Base-by-base conservation (phyloP, 1,140 invertebrate genomes). In the Heliothis subflexa region DNA sequence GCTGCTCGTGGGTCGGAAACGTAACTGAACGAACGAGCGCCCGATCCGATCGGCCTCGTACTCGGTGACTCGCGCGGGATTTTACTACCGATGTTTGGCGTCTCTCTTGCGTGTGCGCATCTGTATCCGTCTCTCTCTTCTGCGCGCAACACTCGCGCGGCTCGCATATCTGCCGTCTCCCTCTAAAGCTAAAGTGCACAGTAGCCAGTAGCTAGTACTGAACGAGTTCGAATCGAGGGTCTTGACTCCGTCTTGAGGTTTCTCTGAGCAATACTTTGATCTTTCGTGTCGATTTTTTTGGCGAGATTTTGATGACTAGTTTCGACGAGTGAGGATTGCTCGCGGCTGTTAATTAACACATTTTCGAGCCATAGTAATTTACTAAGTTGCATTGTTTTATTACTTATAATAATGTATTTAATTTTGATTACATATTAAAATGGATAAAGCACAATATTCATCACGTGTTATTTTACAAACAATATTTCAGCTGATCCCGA, bases 171-270 rank as follows among this genome's bases (percentile, higher is more conserved):
- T 16, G 54, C 79, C 62, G 72, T 91, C 87, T 80, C 85, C 28
- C 62, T 91, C 83, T 49, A 68, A 73, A 84, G 80, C 82, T 86
- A 83, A 87, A 92, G 86, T 93, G 88, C 91, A 94, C 91, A 91
- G 93, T 92, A 93, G 91, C 92, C 88, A 72, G 84, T 87, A 88
- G 86, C 85, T 55, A 54, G 85, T 88, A 85, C 85, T 86, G 89
- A 91, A 92, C 92, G 86, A 89, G 92, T 94, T 94, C 88, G 73
- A 89, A 87, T 91, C 86, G 85, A 81, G 85, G 81, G 85, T 89
- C 85, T 88, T 89, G 88, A 88, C 87, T 90, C 85, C 81, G 81
- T 83, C 86, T 88, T 86, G 85, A 86, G 83, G 90, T 93, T 90
- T 89, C 90, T 87, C 87, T 88, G 84, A 83, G 83, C 83, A 82